Evolutionary conservation across 2,888 invertebrate species (phyloP), one percentile per base, ranked within the genome.

Genomic region (Phanerotoma sp.): DNA sequence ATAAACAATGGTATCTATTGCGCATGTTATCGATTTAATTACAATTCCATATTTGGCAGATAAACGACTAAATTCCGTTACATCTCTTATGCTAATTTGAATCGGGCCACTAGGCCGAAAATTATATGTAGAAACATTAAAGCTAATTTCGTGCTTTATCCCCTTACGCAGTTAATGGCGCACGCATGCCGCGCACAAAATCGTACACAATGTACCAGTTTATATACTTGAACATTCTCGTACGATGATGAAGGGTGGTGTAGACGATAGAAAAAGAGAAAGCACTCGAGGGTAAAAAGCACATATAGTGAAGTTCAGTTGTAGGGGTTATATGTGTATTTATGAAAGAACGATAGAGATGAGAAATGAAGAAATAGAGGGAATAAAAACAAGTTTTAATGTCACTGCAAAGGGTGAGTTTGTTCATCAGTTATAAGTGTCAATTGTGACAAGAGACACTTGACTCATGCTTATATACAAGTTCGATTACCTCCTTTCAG

Each of bases 361-460:
- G 30, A 37, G 22, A 25, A 33, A 48, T 33, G 15, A 30, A 62
- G 59, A 57, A 56, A 57, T 51, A 18, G 47, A 53, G 54, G 37
- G 51, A 33, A 25, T 25, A 9, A 28, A 46, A 42, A 40, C 40
- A 25, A 13, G 25, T 48, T 33, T 46, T 21, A 25, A 68, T 66
- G 66, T 61, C 62, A 25, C 5, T 54, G 60, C 41, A 52, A 46
- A 42, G 55, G 44, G 22, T 20, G 21, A 20, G 40, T 16, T 40
- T 28, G 15, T 35, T 20, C 40, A 47, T 46, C 33, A 45, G 32
- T 48, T 25, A 37, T 9, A 32, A 42, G 54, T 13, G 32, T 46
- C n/a, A 28, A n/a, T 22, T 28, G 42, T 21, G 18, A 25, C 25
- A 33, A 45, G 32, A 42, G 51, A 37, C 40, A 30, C 32, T 46